Percentiles rank a stretch among this genome's conserved stretches.
These are phyloP conservation scores for Crossocerus cetratus DNA, from an alignment of 2,888 invertebrate genomes.

Conservation along the genomic window DNA sequence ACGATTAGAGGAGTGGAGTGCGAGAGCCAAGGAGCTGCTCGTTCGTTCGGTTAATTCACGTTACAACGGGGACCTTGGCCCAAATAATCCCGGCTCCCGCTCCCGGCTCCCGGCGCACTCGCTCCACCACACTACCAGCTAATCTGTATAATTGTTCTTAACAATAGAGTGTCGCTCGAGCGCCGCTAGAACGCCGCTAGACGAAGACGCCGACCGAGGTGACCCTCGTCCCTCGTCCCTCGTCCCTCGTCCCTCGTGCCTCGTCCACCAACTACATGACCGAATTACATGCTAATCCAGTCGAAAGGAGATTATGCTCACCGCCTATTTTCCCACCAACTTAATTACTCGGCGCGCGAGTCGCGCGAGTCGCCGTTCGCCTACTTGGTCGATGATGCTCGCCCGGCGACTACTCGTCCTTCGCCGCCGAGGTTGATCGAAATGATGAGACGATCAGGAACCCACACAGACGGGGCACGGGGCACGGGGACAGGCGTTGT, in stretches of 20 bases:
- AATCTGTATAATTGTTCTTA: conserved; percentile 40
- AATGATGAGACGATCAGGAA: conserved; percentile 14
- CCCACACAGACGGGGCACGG: neutral
- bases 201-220: too few species aligned
- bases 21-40: conserved; percentile 34
- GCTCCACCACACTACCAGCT: conserved; percentile 28
- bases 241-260: too few species aligned
- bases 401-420: neutral
- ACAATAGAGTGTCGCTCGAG: conserved; percentile 36
- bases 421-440: conserved; percentile 5
- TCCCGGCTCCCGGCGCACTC: conserved; percentile 8
- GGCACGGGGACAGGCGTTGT: neutral
- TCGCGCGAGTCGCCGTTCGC: too few species aligned
- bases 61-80: conserved; percentile 42
- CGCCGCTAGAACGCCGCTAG: too few species aligned
- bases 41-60: conserved; percentile 46
- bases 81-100: conserved; percentile 27
- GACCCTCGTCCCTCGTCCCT: too few species aligned
- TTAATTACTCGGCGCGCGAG: neutral
- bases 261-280: conserved; percentile 28
- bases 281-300: conserved; percentile 62
- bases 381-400: neutral
- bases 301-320: too few species aligned
- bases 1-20: neutral
- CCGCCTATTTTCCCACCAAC: neutral